Evolutionary conservation across 64 coral and sea anemone species (phyloP), one percentile per base, ranked within the genome.

Genomic region (Montipora foliosa): DNA sequence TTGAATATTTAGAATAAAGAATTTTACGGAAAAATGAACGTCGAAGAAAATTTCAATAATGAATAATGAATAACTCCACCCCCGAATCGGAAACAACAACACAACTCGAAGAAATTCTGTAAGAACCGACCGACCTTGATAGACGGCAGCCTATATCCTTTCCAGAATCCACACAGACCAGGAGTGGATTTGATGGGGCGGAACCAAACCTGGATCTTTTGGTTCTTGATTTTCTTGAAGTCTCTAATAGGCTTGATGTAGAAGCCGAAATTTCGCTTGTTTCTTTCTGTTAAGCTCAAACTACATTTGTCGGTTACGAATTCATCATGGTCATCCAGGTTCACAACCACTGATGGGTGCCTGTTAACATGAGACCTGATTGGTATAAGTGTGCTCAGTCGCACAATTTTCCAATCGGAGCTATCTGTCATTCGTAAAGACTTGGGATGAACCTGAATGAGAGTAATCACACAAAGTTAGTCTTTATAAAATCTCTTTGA

Each of bases 291-390:
- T 16, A 98, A 66, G 5, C 21, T 24, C n/a, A 98, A 52, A 13
- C 50, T 47, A 74, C 96, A 98, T 44, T 91, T 98, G 47, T 98
- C 96, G 20, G 96, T 98, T 5, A 98, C 93, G 53, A 94, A 89
- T 25, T 74, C 53, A 13, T 81, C 72, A 46, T 95, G 96, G 6
- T 78, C 74, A 4, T 79, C 49, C 47, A 98, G 69, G 5, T 94
- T 90, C 2, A 93, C 79, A 13, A 44, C 75, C 14, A 98, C 84
- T n/a, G 57, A 51, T 24, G 93, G 89, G 13, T 72, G 84, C 4
- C 57, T 59, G n/a, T 80, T 74, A 4, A 84, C 93, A 16, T 89
- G 77, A 45, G 93, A 98, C 50, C 81, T 83, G 78, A 98, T 98
- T 3, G 96, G 96, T 2, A 95, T 19, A 0, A 88, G 59, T 2